Conservation (phyloP, 2,113 vertebrate species). For the Hassar affinis region DNA sequence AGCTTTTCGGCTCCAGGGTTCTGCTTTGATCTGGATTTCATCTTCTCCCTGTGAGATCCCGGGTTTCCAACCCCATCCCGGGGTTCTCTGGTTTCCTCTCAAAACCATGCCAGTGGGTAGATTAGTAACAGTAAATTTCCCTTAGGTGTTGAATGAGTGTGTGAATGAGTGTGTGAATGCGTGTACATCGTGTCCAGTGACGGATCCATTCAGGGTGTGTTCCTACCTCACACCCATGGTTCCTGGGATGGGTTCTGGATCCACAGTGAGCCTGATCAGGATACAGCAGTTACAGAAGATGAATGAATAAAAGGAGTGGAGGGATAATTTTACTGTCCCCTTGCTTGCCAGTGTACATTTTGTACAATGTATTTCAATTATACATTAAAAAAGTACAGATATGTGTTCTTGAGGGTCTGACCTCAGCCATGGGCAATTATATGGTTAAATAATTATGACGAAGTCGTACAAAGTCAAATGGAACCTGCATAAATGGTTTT, state of each 20-base stretch:
- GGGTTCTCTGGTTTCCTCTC: not conserved
- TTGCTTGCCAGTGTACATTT: not conserved
- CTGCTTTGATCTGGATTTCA: not conserved
- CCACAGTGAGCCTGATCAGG: not conserved
- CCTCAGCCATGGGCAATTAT: not conserved
- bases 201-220: not conserved
- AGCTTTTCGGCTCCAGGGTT: not conserved
- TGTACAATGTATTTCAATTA: not conserved
- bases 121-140: not conserved
- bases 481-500: not conserved
- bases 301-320: not conserved
- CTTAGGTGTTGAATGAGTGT: not conserved
- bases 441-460: not conserved
- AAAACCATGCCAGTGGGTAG: not conserved
- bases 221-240: not conserved
- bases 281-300: not conserved
- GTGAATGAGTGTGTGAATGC: too few relatives aligned
- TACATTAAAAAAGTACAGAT: not conserved
- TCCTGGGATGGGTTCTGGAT: not conserved
- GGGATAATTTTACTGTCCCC: not conserved
- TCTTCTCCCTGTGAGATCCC: not conserved
- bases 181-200: not conserved
- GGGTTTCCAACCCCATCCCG: not conserved
- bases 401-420: not conserved
- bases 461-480: not conserved